Evolutionary conservation across 2,888 invertebrate species (phyloP), one percentile per base, ranked within the genome.

Genomic region (Vesta saturnalis): DNA sequence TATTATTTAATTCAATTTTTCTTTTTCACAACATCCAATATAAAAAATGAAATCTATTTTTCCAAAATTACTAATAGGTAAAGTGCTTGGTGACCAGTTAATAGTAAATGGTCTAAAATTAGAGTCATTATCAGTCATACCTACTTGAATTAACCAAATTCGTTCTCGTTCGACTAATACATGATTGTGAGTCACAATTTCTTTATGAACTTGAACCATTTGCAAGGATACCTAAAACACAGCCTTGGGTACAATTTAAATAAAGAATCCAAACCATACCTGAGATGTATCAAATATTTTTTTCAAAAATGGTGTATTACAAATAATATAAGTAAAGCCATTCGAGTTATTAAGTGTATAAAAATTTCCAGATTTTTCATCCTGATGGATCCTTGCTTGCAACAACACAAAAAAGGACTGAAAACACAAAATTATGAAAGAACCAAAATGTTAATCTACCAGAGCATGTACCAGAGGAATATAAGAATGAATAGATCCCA

Each of bases 81-180:
- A 85, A 62, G 92, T 88, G 78, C 91, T 90, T 0, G 93, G 92
- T 67, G 90, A 90, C 94, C 94, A 94, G 79, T 92, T 91, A 49
- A 94, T 89, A 22, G 90, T 84, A 78, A 94, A 90, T 15, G 64
- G 64, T 12, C 43, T 18, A 12, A 23, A 55, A 46, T 6, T 4
- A 30, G 22, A 16, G n/a, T 43, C 60, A 46, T 14, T 59, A 21
- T 59, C 52, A 15, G 15, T 18, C n/a, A 15, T 1, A 12, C 64
- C 64, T 5, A 65, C 43, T 46, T 65, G 59, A 8, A 65, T 15
- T 23, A 54, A 65, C 6, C 22, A 59, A 14, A 57, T 18, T 14
- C 16, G 10, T 30, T 49, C 46, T 21, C 49, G 19, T 47, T 15
- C 14, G 23, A 6, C 15, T n/a, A n/a, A 22, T 5, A 6, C 14